Evolutionary conservation across 2,888 invertebrate genomes (phyloP).

Genomic region (Tachina grossa): DNA sequence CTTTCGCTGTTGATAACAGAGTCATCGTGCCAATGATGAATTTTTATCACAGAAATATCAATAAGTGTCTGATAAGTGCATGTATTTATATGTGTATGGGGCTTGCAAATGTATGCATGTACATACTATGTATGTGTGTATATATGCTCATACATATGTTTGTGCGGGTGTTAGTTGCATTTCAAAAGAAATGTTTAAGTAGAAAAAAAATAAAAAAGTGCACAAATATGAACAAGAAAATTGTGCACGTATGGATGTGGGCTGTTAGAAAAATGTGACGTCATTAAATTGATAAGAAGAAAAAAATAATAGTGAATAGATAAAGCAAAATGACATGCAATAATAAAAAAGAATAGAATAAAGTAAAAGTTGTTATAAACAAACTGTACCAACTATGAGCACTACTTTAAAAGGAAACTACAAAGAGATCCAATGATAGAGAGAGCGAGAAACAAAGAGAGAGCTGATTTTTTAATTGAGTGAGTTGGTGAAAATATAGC

Average conservation of each 20-base stretch:
- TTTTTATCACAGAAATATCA: slow-evolving; percentile 29
- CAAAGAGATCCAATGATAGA: too few species aligned
- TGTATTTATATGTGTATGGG: neutral
- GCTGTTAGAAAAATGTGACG: slow-evolving; percentile 51
- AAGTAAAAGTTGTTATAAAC: slow-evolving; percentile 63
- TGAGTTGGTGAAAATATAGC: neutral
- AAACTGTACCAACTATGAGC: slow-evolving; percentile 34
- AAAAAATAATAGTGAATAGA: slow-evolving; percentile 4
- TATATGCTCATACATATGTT: neutral
- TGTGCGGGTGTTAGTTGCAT: slow-evolving; percentile 15
- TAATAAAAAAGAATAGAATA: slow-evolving; percentile 41
- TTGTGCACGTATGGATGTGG: slow-evolving; percentile 41
- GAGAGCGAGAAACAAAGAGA: neutral
- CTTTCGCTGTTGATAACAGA: slow-evolving; percentile 16
- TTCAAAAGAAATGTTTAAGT: neutral
- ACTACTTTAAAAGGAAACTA: neutral
- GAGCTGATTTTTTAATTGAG: slow-evolving; percentile 18
- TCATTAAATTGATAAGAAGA: slow-evolving; percentile 32
- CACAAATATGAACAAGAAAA: slow-evolving; percentile 4
- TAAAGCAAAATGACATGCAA: slow-evolving; percentile 36
- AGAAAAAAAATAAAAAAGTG: neutral
- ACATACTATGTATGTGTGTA: neutral
- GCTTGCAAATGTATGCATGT: too few species aligned
- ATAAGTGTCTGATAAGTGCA: neutral
- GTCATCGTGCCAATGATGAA: neutral